Evolutionary conservation across 2,888 invertebrate genomes (phyloP).

Genomic region (Pseudococcus longispinus): DNA sequence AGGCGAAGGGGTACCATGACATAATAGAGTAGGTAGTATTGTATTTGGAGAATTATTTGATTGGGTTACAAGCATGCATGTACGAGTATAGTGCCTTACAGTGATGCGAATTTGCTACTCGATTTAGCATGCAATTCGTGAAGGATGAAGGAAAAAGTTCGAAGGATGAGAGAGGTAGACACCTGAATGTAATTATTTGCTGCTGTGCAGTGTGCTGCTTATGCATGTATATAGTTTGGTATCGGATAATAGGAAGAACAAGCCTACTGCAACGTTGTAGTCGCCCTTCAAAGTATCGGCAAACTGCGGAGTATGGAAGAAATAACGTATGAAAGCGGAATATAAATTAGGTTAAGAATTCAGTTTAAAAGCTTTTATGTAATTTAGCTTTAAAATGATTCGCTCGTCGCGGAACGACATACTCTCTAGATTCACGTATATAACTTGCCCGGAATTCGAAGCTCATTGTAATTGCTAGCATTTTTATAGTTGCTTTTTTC

Average conservation of each 20-base stretch:
- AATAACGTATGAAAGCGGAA: slow-evolving; percentile 31
- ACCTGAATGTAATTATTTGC: not conserved
- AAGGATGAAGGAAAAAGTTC: not conserved
- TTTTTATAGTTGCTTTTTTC: not conserved
- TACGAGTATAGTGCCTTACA: too few relatives aligned
- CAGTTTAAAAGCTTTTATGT: slow-evolving; percentile 39
- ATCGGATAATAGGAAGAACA: not conserved
- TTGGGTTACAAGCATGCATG: too few relatives aligned
- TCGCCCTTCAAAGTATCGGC: slow-evolving; percentile 9
- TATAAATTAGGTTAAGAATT: slow-evolving; percentile 44
- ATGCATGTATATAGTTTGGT: not conserved
- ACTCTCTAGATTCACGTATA: not conserved
- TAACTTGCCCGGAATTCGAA: not conserved
- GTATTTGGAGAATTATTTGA: not conserved
- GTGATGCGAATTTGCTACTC: not conserved
- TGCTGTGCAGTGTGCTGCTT: not conserved
- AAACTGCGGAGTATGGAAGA: slow-evolving; percentile 7
- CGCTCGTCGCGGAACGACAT: not conserved
- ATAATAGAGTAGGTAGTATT: not conserved
- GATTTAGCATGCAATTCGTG: not conserved
- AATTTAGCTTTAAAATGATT: slow-evolving; percentile 36
- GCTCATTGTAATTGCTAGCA: slow-evolving; percentile 6
- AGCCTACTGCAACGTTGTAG: not conserved
- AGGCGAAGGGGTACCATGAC: not conserved
- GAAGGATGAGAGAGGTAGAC: not conserved